phyloP scores from a whole-genome alignment of 2,888 invertebrate genomes.

The Hirtodrosophila histrioides region DNA sequence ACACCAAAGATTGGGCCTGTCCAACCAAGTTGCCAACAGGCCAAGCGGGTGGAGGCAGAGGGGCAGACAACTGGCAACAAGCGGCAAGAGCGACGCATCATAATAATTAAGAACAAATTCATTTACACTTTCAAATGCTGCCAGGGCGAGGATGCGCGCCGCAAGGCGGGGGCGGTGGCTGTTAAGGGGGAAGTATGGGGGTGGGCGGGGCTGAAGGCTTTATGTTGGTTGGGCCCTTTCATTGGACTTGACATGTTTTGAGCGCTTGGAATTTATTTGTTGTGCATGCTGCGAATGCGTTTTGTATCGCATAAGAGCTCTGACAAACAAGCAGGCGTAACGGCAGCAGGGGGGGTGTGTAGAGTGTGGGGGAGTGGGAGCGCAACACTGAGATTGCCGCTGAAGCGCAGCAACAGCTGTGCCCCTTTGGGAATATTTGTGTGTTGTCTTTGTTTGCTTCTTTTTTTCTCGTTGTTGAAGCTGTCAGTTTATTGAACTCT shows the following conservation, averaged over 20 bases:
- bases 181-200: neutral
- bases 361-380: neutral
- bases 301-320: slow-evolving; percentile 50
- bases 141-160: neutral
- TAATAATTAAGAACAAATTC: slow-evolving; percentile 81
- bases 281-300: slow-evolving; percentile 51
- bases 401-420: slow-evolving; percentile 71
- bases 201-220: slow-evolving; percentile 1
- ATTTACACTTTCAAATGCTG: slow-evolving; percentile 75
- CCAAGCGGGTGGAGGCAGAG: slow-evolving; percentile 9
- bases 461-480: slow-evolving; percentile 21
- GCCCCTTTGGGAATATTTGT: slow-evolving; percentile 57
- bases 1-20: slow-evolving; percentile 51
- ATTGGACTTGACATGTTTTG: slow-evolving; percentile 76
- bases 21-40: slow-evolving; percentile 63
- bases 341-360: slow-evolving; percentile 1
- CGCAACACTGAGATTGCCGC: slow-evolving; percentile 56
- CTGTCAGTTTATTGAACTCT: slow-evolving; percentile 67
- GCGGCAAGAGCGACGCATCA: slow-evolving; percentile 37
- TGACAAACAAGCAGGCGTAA: slow-evolving; percentile 55
- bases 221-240: slow-evolving; percentile 44
- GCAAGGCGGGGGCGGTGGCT: slow-evolving; percentile 9
- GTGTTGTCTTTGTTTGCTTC: slow-evolving; percentile 11
- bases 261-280: slow-evolving; percentile 69
- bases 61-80: slow-evolving; percentile 21